Conservation (phyloP, 2,888 invertebrate genomes). For the Caenorhabditis drosophilae region DNA sequence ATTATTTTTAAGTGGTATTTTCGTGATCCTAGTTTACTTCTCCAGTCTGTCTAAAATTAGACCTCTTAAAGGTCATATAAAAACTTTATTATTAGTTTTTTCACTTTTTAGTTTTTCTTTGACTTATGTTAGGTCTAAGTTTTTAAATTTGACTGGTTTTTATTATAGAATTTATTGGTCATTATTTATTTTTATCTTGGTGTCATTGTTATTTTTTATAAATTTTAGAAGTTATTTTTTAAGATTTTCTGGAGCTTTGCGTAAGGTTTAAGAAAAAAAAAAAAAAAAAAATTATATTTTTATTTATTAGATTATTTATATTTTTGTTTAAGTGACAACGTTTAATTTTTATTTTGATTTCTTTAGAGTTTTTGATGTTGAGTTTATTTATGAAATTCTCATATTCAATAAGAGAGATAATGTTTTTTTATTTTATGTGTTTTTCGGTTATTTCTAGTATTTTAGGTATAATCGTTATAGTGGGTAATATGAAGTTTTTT, state of each 20-base stretch:
- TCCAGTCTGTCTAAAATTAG: conserved; percentile 52
- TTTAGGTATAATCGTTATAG: conserved; percentile 54
- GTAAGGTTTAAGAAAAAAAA: conserved; percentile 56
- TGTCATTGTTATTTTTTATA: conserved; percentile 71
- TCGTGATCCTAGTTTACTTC: conserved; percentile 59
- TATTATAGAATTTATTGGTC: conserved; percentile 60
- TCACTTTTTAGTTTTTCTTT: no score
- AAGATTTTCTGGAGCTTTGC: conserved; percentile 55
- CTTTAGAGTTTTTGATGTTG: conserved; percentile 55
- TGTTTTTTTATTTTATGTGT: conserved; percentile 59
- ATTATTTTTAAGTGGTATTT: conserved; percentile 56
- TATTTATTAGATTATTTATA: conserved; percentile 57
- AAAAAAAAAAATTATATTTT: conserved; percentile 55
- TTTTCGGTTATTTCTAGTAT: conserved; percentile 57
- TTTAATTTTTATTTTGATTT: conserved; percentile 60
- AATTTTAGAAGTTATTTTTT: conserved; percentile 56
- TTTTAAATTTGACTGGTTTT: conserved; percentile 70
- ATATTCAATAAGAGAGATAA: conserved; percentile 29
- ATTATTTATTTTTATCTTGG: conserved; percentile 42
- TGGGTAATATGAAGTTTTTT: conserved; percentile 54
- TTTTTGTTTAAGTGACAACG: conserved; percentile 56
- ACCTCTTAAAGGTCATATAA: conserved; percentile 36
- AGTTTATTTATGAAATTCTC: conserved; percentile 49
- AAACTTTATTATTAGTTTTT: conserved; percentile 26
- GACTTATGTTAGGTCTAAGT: no score